Conservation (phyloP, 2,888 invertebrate genomes). For the Ochropleura leucogaster region DNA sequence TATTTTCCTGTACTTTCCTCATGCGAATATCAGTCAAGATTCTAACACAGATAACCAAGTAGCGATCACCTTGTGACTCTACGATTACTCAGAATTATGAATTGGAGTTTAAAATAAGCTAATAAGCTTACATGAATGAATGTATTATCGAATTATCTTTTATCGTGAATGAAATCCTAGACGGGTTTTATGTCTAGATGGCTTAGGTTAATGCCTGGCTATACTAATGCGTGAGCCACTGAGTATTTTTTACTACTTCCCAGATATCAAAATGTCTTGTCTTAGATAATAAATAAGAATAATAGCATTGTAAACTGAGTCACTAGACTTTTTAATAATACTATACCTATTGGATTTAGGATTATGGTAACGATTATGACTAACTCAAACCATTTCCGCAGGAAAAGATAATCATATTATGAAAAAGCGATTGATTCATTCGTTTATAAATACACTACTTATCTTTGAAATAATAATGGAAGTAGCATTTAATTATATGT, state of each 20-base stretch:
- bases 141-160: constrained; percentile 20
- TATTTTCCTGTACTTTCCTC: background rate
- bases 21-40: background rate
- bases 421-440: constrained; percentile 13
- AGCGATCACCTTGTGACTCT: constrained; percentile 5
- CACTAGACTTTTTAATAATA: constrained; percentile 11
- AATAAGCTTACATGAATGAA: constrained; percentile 32
- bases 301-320: constrained; percentile 12
- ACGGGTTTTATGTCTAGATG: background rate
- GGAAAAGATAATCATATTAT: constrained; percentile 20
- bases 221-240: constrained; percentile 6
- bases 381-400: background rate
- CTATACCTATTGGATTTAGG: background rate
- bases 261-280: background rate
- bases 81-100: constrained; percentile 18
- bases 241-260: constrained; percentile 2
- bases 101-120: background rate
- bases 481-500: background rate
- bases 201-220: constrained; percentile 11
- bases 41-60: constrained; percentile 8
- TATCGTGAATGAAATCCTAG: constrained; percentile 21
- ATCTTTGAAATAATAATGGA: background rate
- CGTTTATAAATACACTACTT: constrained; percentile 5
- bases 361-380: constrained; percentile 3
- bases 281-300: constrained; percentile 20